Percentiles rank a stretch among this genome's conserved stretches.
phyloP scores from a whole-genome alignment of 2,888 invertebrate species.

The Phengaris alcon region DNA sequence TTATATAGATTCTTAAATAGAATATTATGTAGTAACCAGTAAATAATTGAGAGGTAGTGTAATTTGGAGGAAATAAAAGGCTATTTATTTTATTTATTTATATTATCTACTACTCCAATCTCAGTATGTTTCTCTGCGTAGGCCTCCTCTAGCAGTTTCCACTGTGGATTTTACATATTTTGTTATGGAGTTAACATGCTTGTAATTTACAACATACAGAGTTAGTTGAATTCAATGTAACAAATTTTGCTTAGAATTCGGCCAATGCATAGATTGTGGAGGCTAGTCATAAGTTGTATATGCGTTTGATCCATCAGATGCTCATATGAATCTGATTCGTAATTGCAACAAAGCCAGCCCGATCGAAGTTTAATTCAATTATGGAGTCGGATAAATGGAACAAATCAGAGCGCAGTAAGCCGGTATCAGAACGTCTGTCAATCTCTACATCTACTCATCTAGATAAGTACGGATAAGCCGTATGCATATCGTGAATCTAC shows the following conservation, averaged over 20 bases:
- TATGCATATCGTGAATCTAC: conserved; percentile 45
- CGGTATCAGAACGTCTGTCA: conserved; percentile 50
- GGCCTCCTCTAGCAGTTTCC: neutral
- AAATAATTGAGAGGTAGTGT: too few relatives aligned
- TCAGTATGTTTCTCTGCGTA: too few relatives aligned
- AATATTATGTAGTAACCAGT: too few relatives aligned
- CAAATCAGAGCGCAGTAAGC: conserved; percentile 52
- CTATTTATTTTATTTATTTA: too few relatives aligned
- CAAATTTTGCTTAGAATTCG: neutral
- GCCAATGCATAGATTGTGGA: conserved; percentile 4
- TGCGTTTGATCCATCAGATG: conserved; percentile 17
- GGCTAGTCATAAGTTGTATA: conserved; percentile 3
- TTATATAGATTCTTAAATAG: too few relatives aligned
- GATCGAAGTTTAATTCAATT: conserved; percentile 38
- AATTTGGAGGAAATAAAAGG: too few relatives aligned
- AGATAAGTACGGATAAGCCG: conserved; percentile 50
- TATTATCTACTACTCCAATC: too few relatives aligned
- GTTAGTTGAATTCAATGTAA: neutral
- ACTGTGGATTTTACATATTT: neutral
- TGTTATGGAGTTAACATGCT: neutral
- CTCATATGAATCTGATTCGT: conserved; percentile 26
- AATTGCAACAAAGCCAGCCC: conserved; percentile 32
- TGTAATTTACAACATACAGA: neutral
- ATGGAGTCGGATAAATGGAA: conserved; percentile 45
- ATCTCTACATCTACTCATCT: conserved; percentile 46